Evolutionary conservation across 2,797 vertebrate genomes (phyloP), one percentile per base, ranked within the genome.

Genomic region (Holocentrus rufus): DNA sequence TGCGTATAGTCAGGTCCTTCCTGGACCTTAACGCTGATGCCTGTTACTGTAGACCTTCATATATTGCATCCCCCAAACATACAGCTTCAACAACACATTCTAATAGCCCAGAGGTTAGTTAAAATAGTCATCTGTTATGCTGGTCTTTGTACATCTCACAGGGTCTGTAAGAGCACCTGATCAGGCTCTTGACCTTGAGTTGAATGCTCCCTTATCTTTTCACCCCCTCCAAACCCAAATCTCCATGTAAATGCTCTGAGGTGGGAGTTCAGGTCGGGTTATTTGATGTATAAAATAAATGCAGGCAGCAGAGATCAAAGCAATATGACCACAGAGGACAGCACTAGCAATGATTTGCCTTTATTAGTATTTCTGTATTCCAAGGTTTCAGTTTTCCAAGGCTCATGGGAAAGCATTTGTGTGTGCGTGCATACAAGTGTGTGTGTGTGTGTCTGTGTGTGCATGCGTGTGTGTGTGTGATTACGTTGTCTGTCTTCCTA

Each of bases 171-270:
- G 56, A 85, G 76, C 79, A 87, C 56, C 79, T 88, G 92, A 92
- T 93, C 87, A 84, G 87, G 92, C 93, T 92, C 92, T 94, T 93
- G 89, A 93, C 93, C 93, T 91, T 90, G 79, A 65, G 42, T 56
- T 88, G 83, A 95, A 92, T 88, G 81, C 74, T 77, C 52, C 31
- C 75, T 76, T 34, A 63, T 77, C 79, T 81, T 74, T 83, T 60
- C 61, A 76, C 79, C 79, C 84, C 77, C 89, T 87, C 42, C 67
- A 69, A 56, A 72, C 30, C 54, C 82, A 85, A 90, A 95, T 93
- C 94, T 95, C 66, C 27, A 50, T 10, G 1, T 31, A 57, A 77
- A 72, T 22, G 8, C 59, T 14, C 23, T 46, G 58, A 36, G 14
- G 60, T 78, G 57, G 69, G 36, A 47, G 22, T 50, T 60, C 30